Evolutionary conservation across 2,888 invertebrate genomes (phyloP), one percentile per base, ranked within the genome.

Genomic region (Leucophenga montana): DNA sequence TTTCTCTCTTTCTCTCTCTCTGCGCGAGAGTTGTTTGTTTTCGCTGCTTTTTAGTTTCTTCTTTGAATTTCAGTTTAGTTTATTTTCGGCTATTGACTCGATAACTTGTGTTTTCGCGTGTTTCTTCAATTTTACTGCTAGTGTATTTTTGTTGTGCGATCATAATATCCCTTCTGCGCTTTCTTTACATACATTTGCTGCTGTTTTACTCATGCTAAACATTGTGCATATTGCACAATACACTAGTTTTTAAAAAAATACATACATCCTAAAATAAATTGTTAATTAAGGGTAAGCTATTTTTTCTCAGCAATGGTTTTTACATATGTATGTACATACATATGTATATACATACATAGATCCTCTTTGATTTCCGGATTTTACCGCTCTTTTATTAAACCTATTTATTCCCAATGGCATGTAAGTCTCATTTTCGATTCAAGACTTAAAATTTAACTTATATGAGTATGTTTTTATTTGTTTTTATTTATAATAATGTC

Each of bases 11-110:
- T 16, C 27, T 61, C 18, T n/a, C 18, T 33, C 8, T 39, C n/a
- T n/a, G n/a, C n/a, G 39, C 18, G 27, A 27, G 27, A 27, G 27
- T 4, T 27, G 4, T 4, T 61, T 9, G 31, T 5, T 61, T 0
- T 33, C 39, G 61, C 39, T 8, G 27, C 16, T n/a, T 39, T 39
- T 61, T 61, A 33, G 33, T 61, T 61, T 33, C 57, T 71, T 61
- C 62, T 80, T 39, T 8, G 1, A 1, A 8, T 39, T 39, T 39
- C 8, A 39, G 3, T 39, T 39, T 72, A 80, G 81, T 80, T 72
- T 77, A 73, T 79, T 74, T 74, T 69, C 56, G 68, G 67, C 56
- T 75, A 79, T 72, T 75, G 74, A 6, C 74, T 80, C 76, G 78
- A 72, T 77, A 75, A 82, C 79, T 75, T 76, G 77, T 39, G 39